Evolutionary conservation across 23 tunicate species (phyloP).

Genomic region (Aplidium turbinatum): DNA sequence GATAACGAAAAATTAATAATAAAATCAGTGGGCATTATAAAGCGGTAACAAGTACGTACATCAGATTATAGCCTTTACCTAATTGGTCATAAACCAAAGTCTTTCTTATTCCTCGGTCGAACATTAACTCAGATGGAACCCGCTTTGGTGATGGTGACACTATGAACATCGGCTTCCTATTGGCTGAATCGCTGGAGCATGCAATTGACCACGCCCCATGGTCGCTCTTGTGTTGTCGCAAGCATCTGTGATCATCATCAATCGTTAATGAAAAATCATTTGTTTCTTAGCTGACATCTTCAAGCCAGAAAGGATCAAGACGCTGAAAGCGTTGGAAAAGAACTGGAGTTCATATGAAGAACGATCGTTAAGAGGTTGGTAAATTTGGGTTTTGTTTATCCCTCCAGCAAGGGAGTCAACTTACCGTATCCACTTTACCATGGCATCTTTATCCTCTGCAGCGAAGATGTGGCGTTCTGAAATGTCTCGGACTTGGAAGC

Average conservation of each 20-base stretch:
- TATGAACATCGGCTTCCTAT: slow-evolving; percentile 67
- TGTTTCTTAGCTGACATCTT: too few relatives aligned
- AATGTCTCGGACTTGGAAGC: slow-evolving; percentile 79
- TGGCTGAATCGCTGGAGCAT: slow-evolving; percentile 22
- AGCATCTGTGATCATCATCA: slow-evolving; percentile 38
- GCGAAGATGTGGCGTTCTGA: slow-evolving; percentile 70
- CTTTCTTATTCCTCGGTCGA: slow-evolving; percentile 60
- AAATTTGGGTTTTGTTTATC: too few relatives aligned
- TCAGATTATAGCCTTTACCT: slow-evolving; percentile 34
- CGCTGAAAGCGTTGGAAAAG: too few relatives aligned
- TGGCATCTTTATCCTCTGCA: slow-evolving; percentile 36
- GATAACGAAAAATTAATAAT: too few relatives aligned
- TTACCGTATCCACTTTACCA: slow-evolving; percentile 75
- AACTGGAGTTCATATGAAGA: too few relatives aligned
- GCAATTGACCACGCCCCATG: slow-evolving; percentile 71
- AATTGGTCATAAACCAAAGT: slow-evolving; percentile 68
- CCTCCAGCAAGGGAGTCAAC: too few relatives aligned
- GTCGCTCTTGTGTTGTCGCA: slow-evolving; percentile 80
- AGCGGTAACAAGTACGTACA: too few relatives aligned
- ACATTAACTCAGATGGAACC: slow-evolving; percentile 45
- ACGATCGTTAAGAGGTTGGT: too few relatives aligned
- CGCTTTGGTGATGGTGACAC: slow-evolving; percentile 75
- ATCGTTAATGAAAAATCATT: too few relatives aligned
- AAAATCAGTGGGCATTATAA: too few relatives aligned
- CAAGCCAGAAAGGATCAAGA: too few relatives aligned